Evolutionary conservation across 2,797 vertebrate genomes (phyloP), one percentile per base, ranked within the genome.

Genomic region (Calcarius lapponicus): DNA sequence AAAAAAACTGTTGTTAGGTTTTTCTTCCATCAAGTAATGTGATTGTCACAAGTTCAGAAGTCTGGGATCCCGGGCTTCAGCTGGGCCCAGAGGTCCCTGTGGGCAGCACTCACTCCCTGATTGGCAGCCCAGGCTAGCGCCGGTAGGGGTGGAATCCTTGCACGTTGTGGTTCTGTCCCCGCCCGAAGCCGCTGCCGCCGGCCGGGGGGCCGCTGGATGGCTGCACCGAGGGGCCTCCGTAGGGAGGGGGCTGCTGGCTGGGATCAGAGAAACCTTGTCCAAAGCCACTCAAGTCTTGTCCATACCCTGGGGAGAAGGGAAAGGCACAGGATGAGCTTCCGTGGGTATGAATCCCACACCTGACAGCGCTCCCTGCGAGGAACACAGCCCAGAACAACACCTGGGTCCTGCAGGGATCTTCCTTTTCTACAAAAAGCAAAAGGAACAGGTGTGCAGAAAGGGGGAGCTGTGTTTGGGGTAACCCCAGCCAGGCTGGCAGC

Each of bases 61-160:
- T 96, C 96, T 97, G 94, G 91, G 96, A 93, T 97, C 82, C 95
- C 94, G 88, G 97, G 97, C 89, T 86, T 92, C 93, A 56, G 96
- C 98, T 96, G 97, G 94, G 97, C 96, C 97, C 96, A 97, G 98
- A 96, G 97, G 86, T 98, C 98, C 97, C 97, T 96, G 97, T 70
- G 97, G 98, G 93, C 97, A 96, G 96, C 98, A 88, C 97, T 99
- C 98, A 88, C 97, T 99, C 98, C 98, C 98, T 98, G 98, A 98
- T 98, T 96, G 98, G 90, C 58, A 92, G 92, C 92, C 72, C 88
- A 47, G 17, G 91, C 96, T 98, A 99, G 98, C 99, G 99, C 97
- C 99, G 98, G 98, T 99, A 99, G 26, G 99, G 99, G 90, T 99
- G 99, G 98, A 99, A 99, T 97, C 99, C 99, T 98, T 99, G 99